These are phyloP conservation scores for Stratiomys singularior DNA, from an alignment of 2,888 invertebrate species.

Conservation along the genomic window DNA sequence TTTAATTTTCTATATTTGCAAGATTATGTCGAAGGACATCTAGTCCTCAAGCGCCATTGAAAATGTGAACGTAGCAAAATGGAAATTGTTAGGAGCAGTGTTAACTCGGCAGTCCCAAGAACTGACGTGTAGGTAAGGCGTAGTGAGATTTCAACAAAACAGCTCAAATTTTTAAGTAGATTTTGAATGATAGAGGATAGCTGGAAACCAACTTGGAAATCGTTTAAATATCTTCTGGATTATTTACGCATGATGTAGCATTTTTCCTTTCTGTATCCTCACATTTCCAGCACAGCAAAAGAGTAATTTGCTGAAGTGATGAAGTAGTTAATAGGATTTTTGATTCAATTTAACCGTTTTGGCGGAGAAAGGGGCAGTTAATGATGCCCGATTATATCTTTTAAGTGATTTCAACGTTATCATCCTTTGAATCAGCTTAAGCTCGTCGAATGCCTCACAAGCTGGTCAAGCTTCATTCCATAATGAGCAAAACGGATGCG, in stretches of 20 bases:
- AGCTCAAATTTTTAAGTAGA: background rate
- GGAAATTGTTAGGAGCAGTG: no score
- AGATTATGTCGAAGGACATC: constrained; percentile 12
- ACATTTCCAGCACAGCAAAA: no score
- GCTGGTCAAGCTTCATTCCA: no score
- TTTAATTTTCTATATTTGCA: constrained; percentile 21
- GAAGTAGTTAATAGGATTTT: background rate
- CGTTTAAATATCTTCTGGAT: constrained; percentile 26
- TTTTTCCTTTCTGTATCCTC: background rate
- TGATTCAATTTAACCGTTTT: background rate
- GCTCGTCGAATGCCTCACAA: no score
- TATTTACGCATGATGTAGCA: constrained; percentile 24
- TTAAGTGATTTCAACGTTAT: background rate
- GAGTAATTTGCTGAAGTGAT: background rate
- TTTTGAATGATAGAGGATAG: background rate
- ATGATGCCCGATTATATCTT: background rate
- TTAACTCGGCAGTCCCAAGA: no score
- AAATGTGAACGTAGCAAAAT: no score
- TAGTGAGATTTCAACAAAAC: constrained; percentile 6
- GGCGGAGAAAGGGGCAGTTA: background rate
- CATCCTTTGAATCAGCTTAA: background rate
- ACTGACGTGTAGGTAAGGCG: background rate
- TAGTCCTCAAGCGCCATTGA: constrained; percentile 1
- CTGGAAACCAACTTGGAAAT: constrained; percentile 38
- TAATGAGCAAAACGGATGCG: no score